These are phyloP conservation scores for Eucriotettix oculatus DNA, from an alignment of 2,888 invertebrate genomes.

Conservation along the genomic window DNA sequence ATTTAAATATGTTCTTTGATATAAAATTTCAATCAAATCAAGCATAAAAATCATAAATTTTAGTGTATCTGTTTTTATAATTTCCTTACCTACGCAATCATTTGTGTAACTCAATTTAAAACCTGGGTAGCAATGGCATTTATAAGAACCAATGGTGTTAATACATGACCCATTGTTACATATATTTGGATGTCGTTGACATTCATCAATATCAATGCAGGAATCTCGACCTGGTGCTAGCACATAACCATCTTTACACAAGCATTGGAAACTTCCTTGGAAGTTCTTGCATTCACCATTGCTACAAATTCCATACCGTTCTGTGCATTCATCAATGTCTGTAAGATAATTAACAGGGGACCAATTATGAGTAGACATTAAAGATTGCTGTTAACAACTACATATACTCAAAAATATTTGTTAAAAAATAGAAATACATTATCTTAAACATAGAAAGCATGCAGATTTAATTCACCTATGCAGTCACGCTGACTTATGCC, in stretches of 20 bases:
- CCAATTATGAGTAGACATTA: not conserved
- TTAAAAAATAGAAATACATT: not conserved
- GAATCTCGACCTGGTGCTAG: conserved; percentile 44
- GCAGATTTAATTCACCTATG: conserved; percentile 22
- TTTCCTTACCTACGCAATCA: conserved; percentile 50
- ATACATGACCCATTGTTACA: conserved; percentile 64
- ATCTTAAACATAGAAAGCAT: not conserved
- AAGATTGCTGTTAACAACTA: not conserved
- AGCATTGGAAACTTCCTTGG: conserved; percentile 61
- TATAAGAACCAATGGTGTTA: conserved; percentile 51
- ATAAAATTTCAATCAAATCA: too few species aligned
- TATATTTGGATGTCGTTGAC: conserved; percentile 49
- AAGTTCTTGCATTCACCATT: conserved; percentile 66
- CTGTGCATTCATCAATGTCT: conserved; percentile 61
- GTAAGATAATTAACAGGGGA: conserved; percentile 11
- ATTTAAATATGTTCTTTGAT: too few species aligned
- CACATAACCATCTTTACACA: conserved; percentile 56
- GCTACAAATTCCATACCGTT: conserved; percentile 45
- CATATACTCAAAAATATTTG: not conserved
- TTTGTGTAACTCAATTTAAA: conserved; percentile 62
- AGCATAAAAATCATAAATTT: not conserved
- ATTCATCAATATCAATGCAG: conserved; percentile 60
- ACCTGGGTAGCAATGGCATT: conserved; percentile 57
- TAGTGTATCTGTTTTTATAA: not conserved
- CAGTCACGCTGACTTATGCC: conserved; percentile 32